These are phyloP conservation scores for Nomia melanderi DNA, from an alignment of 1,140 invertebrate species.

Conservation along the genomic window DNA sequence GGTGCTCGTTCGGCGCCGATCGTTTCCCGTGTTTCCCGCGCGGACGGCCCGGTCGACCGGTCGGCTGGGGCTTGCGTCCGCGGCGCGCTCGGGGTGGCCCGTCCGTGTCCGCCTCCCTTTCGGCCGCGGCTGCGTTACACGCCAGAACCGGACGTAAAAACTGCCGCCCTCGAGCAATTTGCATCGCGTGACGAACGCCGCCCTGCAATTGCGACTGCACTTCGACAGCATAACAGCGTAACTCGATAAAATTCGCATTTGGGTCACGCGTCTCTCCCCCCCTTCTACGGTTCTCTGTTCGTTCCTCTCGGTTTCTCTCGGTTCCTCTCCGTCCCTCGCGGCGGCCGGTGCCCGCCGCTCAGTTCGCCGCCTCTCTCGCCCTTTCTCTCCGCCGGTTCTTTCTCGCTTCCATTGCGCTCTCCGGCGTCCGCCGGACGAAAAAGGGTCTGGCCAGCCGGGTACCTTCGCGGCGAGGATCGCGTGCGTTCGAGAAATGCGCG, in stretches of 20 bases:
- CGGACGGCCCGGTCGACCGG: not conserved
- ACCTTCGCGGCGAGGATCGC: slow-evolving; percentile 34
- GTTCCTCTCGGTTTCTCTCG: not conserved
- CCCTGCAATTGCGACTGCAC: slow-evolving; percentile 67
- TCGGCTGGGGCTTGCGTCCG: not conserved
- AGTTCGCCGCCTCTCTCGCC: too few relatives aligned
- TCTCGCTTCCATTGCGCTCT: not conserved
- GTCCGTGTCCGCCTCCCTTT: too few relatives aligned
- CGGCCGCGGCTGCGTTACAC: slow-evolving; percentile 5
- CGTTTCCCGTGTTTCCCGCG: slow-evolving; percentile 4
- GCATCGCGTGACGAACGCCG: slow-evolving; percentile 70
- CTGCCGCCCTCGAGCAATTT: slow-evolving; percentile 59
- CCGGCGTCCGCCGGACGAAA: not conserved
- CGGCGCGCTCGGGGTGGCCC: slow-evolving; percentile 1
- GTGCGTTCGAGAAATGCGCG: slow-evolving; percentile 37
- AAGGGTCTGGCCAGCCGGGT: slow-evolving; percentile 26
- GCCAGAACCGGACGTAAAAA: slow-evolving; percentile 59
- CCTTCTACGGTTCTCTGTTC: not conserved
- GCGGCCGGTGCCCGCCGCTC: too few relatives aligned
- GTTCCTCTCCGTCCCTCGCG: not conserved
- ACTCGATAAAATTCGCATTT: slow-evolving; percentile 75
- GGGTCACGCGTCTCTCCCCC: slow-evolving; percentile 67
- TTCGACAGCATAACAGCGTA: slow-evolving; percentile 71
- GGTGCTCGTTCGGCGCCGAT: slow-evolving; percentile 43
- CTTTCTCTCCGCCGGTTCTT: not conserved